A percentile compares a stretch with the other conserved stretches of the same genome.
phyloP scores from a whole-genome alignment of 2,113 vertebrate genomes.

The Pituophis catenifer region DNA sequence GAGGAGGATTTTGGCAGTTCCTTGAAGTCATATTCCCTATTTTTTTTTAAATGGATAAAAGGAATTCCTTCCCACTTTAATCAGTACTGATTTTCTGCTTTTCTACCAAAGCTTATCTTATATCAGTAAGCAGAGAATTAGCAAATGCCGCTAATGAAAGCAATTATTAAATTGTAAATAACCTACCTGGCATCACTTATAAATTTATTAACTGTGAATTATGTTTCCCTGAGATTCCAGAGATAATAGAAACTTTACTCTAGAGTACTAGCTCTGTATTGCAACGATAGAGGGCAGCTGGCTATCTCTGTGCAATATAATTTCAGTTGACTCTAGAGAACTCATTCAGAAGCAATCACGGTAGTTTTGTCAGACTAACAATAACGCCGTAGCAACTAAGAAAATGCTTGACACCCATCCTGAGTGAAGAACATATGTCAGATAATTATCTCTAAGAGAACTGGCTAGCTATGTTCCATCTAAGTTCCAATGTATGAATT shows the following conservation, averaged over 20 bases:
- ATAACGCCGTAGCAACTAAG: neutral
- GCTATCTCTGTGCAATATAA: neutral
- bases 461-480: neutral
- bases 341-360: conserved; percentile 1
- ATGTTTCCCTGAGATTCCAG: conserved; percentile 1
- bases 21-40: neutral
- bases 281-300: neutral
- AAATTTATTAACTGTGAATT: conserved; percentile 10
- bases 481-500: neutral
- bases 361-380: neutral
- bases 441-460: neutral
- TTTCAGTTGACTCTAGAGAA: neutral
- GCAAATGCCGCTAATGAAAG: neutral
- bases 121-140: neutral
- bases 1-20: neutral
- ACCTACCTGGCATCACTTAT: conserved; percentile 14
- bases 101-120: neutral
- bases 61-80: neutral
- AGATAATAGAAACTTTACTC: conserved; percentile 20
- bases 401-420: neutral
- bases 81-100: neutral
- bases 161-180: conserved; percentile 18
- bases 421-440: neutral
- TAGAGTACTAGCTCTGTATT: neutral
- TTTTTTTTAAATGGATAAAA: neutral